Conservation (phyloP, 2,113 vertebrate species). For the Speoplatyrhinus poulsoni region DNA sequence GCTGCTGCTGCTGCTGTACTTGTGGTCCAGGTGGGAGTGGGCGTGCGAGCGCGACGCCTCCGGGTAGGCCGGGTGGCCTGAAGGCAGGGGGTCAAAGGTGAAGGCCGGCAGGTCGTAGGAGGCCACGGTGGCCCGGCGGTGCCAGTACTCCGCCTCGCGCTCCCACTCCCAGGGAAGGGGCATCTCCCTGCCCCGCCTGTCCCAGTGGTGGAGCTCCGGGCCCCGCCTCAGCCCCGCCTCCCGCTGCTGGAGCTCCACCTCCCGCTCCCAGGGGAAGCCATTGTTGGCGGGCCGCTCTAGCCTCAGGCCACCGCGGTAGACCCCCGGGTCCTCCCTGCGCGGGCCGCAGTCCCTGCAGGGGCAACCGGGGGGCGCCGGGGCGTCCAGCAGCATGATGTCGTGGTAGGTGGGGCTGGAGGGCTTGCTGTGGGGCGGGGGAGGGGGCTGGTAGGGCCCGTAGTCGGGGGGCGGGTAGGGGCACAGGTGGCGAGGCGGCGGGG, state of each 20-base stretch:
- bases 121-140: constrained; percentile 68
- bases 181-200: constrained; percentile 69
- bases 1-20: constrained; percentile 81
- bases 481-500: constrained; percentile 70
- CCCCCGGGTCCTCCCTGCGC: constrained; percentile 71
- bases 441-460: constrained; percentile 62
- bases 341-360: constrained; percentile 80
- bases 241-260: constrained; percentile 62
- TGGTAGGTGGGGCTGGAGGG: constrained; percentile 74
- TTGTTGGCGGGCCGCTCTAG: constrained; percentile 69
- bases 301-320: constrained; percentile 75
- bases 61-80: constrained; percentile 76
- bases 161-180: constrained; percentile 79
- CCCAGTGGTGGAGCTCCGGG: constrained; percentile 62
- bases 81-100: constrained; percentile 77
- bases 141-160: constrained; percentile 78
- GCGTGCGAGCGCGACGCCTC: constrained; percentile 71
- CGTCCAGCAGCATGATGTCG: constrained; percentile 81
- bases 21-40: constrained; percentile 78
- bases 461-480: constrained; percentile 75
- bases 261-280: constrained; percentile 73
- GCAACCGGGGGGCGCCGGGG: constrained; percentile 72
- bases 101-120: constrained; percentile 76
- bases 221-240: constrained; percentile 20
- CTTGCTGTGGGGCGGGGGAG: constrained; percentile 53